Conservation (phyloP, 2,888 invertebrate genomes). For the Lacanobia oleracea region DNA sequence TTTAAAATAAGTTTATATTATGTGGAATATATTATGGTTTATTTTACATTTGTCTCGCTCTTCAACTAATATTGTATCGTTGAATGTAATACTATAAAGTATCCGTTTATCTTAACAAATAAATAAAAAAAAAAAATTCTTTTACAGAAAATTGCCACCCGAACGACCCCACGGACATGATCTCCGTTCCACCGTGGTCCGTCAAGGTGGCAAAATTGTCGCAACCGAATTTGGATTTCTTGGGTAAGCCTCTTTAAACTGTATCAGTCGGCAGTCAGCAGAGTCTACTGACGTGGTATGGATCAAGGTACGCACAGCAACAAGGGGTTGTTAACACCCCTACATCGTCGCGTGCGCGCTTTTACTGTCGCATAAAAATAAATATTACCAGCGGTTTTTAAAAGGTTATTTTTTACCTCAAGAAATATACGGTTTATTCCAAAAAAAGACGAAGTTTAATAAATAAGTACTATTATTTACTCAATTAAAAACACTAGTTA, state of each 20-base stretch:
- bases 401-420: background rate
- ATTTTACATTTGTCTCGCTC: no score
- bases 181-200: constrained; percentile 96
- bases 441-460: background rate
- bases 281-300: background rate
- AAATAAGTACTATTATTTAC: background rate
- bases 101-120: no score
- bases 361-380: background rate
- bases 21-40: no score
- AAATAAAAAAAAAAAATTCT: constrained; percentile 40
- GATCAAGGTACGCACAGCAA: background rate
- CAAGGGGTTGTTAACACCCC: background rate
- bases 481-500: background rate
- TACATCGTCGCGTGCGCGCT: background rate
- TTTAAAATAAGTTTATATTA: no score
- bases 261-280: background rate
- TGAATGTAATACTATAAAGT: no score
- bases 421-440: background rate
- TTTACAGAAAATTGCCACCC: constrained; percentile 93
- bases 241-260: constrained; percentile 90
- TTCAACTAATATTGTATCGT: no score
- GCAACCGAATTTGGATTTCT: constrained; percentile 98
- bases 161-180: constrained; percentile 93
- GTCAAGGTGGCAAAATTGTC: constrained; percentile 97
- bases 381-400: background rate